These are phyloP conservation scores for Cuculus canorus DNA, from an alignment of 2,797 vertebrate genomes.

Conservation along the genomic window DNA sequence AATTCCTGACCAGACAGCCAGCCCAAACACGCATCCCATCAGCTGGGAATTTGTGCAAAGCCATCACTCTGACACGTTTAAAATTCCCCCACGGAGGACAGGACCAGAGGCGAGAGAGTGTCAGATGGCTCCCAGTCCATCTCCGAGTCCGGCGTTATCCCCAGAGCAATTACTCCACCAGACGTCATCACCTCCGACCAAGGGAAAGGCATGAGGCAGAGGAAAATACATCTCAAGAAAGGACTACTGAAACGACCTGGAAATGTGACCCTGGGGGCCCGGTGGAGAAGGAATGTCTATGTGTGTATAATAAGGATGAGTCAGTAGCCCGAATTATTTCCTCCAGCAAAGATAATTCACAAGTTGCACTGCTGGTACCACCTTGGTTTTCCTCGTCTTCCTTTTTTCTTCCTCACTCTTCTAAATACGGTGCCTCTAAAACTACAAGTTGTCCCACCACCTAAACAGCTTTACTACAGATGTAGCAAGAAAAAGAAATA, in stretches of 20 bases:
- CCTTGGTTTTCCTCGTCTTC: not conserved
- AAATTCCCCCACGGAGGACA: slow-evolving; percentile 53
- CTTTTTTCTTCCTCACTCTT: not conserved
- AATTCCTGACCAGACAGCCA: slow-evolving; percentile 63
- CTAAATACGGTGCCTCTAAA: not conserved
- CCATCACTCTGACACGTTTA: slow-evolving; percentile 16
- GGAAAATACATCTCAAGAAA: not conserved
- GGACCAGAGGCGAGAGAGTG: not conserved
- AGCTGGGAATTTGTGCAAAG: slow-evolving; percentile 64
- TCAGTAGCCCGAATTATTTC: not conserved
- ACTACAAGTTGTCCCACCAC: not conserved
- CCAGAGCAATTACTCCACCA: slow-evolving; percentile 3
- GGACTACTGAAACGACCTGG: not conserved
- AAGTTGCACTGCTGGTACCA: not conserved
- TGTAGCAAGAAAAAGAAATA: not conserved
- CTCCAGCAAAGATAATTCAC: not conserved
- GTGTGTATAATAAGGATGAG: not conserved
- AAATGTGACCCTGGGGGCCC: not conserved
- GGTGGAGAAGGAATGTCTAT: not conserved
- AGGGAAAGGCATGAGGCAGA: not conserved
- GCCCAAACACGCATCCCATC: slow-evolving; percentile 23
- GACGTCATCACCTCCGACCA: not conserved
- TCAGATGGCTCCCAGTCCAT: not conserved
- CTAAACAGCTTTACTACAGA: not conserved
- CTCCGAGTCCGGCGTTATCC: not conserved